These are phyloP conservation scores for Apogon hyalosoma DNA, from an alignment of 2,797 vertebrate genomes.

Conservation along the genomic window DNA sequence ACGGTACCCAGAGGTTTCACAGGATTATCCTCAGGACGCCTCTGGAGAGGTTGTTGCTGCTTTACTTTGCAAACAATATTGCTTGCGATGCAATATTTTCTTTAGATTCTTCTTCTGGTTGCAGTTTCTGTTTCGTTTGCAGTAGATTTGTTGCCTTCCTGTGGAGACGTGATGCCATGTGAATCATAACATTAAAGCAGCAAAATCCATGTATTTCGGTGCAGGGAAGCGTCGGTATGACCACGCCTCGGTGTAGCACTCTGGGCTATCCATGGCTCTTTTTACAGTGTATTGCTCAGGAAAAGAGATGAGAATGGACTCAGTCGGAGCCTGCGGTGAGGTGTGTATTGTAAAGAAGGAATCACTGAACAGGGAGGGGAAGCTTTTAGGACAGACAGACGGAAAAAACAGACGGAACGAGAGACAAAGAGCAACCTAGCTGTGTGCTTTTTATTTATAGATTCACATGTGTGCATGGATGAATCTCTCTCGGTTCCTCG, in stretches of 20 bases:
- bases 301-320: constrained; percentile 75
- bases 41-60: constrained; percentile 47
- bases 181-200: constrained; percentile 44
- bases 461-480: constrained; percentile 62
- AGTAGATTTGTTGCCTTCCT: constrained; percentile 45
- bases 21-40: constrained; percentile 56
- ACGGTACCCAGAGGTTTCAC: constrained; percentile 50
- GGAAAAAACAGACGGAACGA: constrained; percentile 33
- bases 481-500: constrained; percentile 57
- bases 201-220: constrained; percentile 56
- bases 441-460: constrained; percentile 72
- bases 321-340: constrained; percentile 72
- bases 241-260: constrained; percentile 71
- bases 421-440: constrained; percentile 60
- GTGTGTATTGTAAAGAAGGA: constrained; percentile 64
- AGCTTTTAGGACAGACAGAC: constrained; percentile 22
- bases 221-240: constrained; percentile 68
- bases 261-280: constrained; percentile 70
- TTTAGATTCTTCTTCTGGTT: constrained; percentile 14
- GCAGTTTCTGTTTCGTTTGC: constrained; percentile 52
- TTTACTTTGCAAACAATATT: constrained; percentile 65
- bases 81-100: constrained; percentile 68
- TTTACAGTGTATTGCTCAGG: constrained; percentile 78
- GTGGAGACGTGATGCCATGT: constrained; percentile 35
- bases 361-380: constrained; percentile 26